Percentiles rank a stretch among this genome's conserved stretches.
Evolutionary conservation across 2,797 vertebrate species (phyloP).

Genomic region (Natrix natrix): DNA sequence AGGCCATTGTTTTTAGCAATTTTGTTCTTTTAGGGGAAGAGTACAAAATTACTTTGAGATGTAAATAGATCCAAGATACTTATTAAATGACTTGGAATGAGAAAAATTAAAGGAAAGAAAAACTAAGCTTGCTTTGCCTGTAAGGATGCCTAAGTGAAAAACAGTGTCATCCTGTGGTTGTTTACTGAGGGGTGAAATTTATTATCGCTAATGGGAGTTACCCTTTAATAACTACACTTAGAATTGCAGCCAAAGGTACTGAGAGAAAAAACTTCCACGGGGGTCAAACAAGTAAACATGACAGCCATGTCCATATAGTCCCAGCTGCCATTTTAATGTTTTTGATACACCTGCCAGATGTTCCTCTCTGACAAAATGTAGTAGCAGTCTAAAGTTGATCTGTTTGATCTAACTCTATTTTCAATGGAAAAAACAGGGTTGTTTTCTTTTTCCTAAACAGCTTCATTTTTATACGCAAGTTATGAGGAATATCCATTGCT

Average conservation of each 20-base stretch:
- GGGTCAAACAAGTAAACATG: background rate
- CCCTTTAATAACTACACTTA: background rate
- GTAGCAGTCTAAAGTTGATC: background rate
- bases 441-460: background rate
- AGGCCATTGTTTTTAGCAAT: background rate
- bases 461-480: background rate
- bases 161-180: fast-evolving
- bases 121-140: fast-evolving
- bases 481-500: background rate
- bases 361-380: background rate
- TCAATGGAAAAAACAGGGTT: background rate
- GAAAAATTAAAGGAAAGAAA: background rate
- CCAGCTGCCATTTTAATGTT: background rate
- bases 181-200: background rate
- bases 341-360: background rate
- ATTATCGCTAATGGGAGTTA: background rate
- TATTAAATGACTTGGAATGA: background rate
- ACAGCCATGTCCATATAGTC: background rate
- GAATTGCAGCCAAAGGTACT: background rate
- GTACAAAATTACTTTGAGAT: constrained; percentile 1
- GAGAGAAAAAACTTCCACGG: background rate
- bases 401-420: background rate
- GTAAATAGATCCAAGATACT: background rate
- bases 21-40: background rate
- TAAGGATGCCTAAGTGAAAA: background rate